Percentiles rank a stretch among this genome's conserved stretches.
These are phyloP conservation scores for Melanostoma mellinum DNA, from an alignment of 2,888 invertebrate genomes.

Conservation along the genomic window DNA sequence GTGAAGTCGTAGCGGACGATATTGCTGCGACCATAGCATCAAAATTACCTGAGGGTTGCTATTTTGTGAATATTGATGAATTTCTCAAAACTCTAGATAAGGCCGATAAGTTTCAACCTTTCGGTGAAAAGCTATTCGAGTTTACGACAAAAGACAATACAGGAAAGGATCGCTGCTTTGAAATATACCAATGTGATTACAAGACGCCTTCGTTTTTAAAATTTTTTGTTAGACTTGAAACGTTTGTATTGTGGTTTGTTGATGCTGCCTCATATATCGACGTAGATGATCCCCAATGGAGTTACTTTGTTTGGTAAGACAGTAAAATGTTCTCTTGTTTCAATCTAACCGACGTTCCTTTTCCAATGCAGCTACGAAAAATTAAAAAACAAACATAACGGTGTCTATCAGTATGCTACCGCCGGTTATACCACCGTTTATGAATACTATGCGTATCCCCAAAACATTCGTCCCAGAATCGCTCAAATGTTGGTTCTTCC, in stretches of 20 bases:
- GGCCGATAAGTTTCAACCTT: conserved; percentile 90
- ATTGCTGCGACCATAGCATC: conserved; percentile 87
- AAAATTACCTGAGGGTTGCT: conserved; percentile 87
- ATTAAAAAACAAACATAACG: conserved; percentile 84
- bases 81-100: conserved; percentile 88
- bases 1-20: conserved; percentile 88
- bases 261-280: conserved; percentile 98
- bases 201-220: conserved; percentile 88
- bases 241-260: conserved; percentile 96
- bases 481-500: conserved; percentile 96
- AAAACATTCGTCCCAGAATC: conserved; percentile 92
- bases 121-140: conserved; percentile 87
- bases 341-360: neutral
- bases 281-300: conserved; percentile 95
- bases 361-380: conserved; percentile 86
- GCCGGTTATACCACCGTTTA: conserved; percentile 96
- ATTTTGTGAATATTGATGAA: conserved; percentile 87
- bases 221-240: conserved; percentile 93
- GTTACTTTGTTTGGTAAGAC: conserved; percentile 90
- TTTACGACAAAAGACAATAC: conserved; percentile 82
- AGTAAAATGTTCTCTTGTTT: conserved; percentile 31
- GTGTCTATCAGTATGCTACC: conserved; percentile 86
- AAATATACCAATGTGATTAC: conserved; percentile 90
- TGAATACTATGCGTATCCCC: conserved; percentile 96
- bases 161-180: conserved; percentile 85